These are phyloP conservation scores for Hippopotamus amphibius DNA, from an alignment of 2,113 vertebrate genomes.

Conservation along the genomic window DNA sequence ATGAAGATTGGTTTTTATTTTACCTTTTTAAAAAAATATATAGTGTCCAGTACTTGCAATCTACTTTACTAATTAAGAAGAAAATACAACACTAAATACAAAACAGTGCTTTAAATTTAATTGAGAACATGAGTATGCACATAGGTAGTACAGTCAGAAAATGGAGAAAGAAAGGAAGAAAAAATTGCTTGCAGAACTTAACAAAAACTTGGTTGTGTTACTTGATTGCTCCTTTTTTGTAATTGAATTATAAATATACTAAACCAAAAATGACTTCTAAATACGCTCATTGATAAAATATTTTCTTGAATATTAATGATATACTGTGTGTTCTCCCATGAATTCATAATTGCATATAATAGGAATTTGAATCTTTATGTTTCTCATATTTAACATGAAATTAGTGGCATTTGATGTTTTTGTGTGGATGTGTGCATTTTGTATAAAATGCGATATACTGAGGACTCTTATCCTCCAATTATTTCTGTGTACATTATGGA, in stretches of 20 bases:
- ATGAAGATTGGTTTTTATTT: background rate
- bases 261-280: conserved; percentile 15
- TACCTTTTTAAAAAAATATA: background rate
- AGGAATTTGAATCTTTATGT: background rate
- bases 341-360: background rate
- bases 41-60: background rate
- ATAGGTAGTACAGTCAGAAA: background rate
- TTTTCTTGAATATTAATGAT: background rate
- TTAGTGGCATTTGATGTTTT: background rate
- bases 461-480: background rate
- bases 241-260: background rate
- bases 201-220: background rate
- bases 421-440: background rate
- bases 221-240: background rate
- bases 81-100: background rate
- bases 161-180: background rate
- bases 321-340: background rate
- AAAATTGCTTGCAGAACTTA: background rate
- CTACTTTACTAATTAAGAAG: background rate
- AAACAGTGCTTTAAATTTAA: background rate
- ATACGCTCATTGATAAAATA: background rate
- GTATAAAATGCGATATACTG: background rate
- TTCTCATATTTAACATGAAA: background rate
- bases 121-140: background rate
- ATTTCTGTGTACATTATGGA: background rate